A percentile compares a stretch with the other conserved stretches of the same genome.
These are phyloP conservation scores for Ibidorhyncha struthersii DNA, from an alignment of 2,113 vertebrate species.

Conservation along the genomic window DNA sequence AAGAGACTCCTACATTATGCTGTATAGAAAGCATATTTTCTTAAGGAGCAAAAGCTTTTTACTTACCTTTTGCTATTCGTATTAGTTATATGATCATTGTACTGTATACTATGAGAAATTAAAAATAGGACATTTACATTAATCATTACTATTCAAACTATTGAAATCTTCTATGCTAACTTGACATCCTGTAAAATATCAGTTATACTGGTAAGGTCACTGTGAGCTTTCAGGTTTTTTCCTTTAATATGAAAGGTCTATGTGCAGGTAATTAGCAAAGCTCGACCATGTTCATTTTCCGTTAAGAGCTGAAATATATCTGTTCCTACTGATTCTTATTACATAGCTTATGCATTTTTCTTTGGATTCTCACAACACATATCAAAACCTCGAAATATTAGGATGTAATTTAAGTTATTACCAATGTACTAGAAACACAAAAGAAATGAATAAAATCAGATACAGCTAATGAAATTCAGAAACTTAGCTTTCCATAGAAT, in stretches of 20 bases:
- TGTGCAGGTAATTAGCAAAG: background rate
- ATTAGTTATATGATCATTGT: background rate
- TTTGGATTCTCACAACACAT: background rate
- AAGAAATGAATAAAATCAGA: background rate
- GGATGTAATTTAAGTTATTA: background rate
- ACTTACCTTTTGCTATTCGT: background rate
- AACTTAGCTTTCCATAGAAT: background rate
- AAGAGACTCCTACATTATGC: background rate
- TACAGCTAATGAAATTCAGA: constrained; percentile 52
- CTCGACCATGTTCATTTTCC: background rate
- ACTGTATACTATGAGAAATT: background rate
- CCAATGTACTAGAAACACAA: background rate
- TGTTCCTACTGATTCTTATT: background rate
- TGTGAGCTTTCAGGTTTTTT: background rate
- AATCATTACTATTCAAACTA: background rate
- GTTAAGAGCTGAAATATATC: background rate
- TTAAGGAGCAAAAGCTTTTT: background rate
- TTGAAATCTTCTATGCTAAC: background rate
- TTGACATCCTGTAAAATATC: background rate
- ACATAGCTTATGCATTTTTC: background rate
- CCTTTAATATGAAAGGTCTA: background rate
- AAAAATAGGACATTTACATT: background rate
- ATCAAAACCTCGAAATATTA: background rate
- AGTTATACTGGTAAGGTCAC: background rate
- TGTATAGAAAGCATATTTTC: background rate